A percentile compares a stretch with the other conserved stretches of the same genome.
Evolutionary conservation across 2,888 invertebrate genomes (phyloP).

Genomic region (Cancer borealis): DNA sequence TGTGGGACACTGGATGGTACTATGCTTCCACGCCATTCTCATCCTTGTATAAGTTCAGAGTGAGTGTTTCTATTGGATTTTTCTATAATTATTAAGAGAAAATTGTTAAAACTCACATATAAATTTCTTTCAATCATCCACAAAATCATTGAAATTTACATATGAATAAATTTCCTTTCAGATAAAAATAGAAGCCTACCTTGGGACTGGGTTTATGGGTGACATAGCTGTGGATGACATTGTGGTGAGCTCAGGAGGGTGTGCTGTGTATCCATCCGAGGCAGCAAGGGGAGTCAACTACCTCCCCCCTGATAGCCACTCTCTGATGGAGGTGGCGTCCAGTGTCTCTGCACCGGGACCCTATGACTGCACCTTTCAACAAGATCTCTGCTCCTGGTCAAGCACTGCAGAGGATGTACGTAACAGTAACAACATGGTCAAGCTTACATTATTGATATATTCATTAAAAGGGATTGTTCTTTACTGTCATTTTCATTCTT

Average conservation of each 20-base stretch:
- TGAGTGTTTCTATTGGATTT: slow-evolving; percentile 16
- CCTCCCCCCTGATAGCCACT: not conserved
- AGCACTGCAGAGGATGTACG: slow-evolving; percentile 55
- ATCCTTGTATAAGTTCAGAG: slow-evolving; percentile 29
- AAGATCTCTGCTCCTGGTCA: slow-evolving; percentile 66
- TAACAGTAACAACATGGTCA: slow-evolving; percentile 36
- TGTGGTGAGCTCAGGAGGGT: slow-evolving; percentile 65
- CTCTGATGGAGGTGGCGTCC: not conserved
- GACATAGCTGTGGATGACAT: slow-evolving; percentile 73
- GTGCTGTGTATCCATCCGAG: slow-evolving; percentile 51
- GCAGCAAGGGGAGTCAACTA: slow-evolving; percentile 59
- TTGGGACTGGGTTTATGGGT: slow-evolving; percentile 67
- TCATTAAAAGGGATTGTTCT: not conserved
- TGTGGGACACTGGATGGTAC: slow-evolving; percentile 63
- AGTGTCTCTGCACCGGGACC: slow-evolving; percentile 33
- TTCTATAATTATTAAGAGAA: too few species aligned
- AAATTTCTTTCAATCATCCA: not conserved
- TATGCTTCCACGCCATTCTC: slow-evolving; percentile 66
- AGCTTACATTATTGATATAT: not conserved
- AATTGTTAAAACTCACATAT: too few species aligned
- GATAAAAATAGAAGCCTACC: slow-evolving; percentile 43
- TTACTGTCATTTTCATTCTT: not conserved
- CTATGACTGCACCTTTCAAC: slow-evolving; percentile 68
- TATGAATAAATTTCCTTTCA: not conserved
- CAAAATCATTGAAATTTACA: not conserved